Base-by-base conservation (phyloP, 1,140 invertebrate genomes). In the Physella acuta region DNA sequence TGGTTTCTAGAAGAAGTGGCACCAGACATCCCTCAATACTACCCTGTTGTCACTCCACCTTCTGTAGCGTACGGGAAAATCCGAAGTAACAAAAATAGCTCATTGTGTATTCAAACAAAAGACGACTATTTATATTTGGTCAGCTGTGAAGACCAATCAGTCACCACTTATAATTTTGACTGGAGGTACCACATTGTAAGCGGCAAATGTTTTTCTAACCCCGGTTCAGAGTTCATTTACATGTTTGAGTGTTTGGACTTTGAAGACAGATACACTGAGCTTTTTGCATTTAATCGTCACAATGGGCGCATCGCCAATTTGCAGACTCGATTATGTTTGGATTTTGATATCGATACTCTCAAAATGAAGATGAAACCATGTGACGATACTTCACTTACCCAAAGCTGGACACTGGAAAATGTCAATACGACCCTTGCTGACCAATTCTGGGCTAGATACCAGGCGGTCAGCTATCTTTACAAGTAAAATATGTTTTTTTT, bases 1-100 rank as follows among this genome's bases (percentile, higher is more conserved):
- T 76, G 75, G 75, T 73, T 51, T 39, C 30, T 76, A 28, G 34
- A 67, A n/a, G 70, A 75, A 31, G 39, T 76, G 4, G 39, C 71
- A 5, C 75, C 75, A 3, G 73, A 75, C 26, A 51, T 73, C 16
- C 53, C 20, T n/a, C 2, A 56, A 28, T 56, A 56, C 26, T 56
- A 31, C 20, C 53, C 53, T n/a, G 2, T 56, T 4, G 17, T 30
- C 33, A 31, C 28, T 5, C 53, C 53, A 28, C 53, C 53, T 1
- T 26, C 3, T n/a, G n/a, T 14, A 28, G 53, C 53, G 11, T 56
- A 31, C 26, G 53, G 53, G 3, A 5, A 14, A 4, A 14, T 56
- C 2, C 5, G 53, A 28, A 26, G 16, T 56, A 56, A 30, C 26
- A 31, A 4, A 14, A 56, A 56, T 30, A 56, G 3, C 3, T 56